These are phyloP conservation scores for Phyto melanocephala DNA, from an alignment of 2,888 invertebrate genomes.

Conservation along the genomic window DNA sequence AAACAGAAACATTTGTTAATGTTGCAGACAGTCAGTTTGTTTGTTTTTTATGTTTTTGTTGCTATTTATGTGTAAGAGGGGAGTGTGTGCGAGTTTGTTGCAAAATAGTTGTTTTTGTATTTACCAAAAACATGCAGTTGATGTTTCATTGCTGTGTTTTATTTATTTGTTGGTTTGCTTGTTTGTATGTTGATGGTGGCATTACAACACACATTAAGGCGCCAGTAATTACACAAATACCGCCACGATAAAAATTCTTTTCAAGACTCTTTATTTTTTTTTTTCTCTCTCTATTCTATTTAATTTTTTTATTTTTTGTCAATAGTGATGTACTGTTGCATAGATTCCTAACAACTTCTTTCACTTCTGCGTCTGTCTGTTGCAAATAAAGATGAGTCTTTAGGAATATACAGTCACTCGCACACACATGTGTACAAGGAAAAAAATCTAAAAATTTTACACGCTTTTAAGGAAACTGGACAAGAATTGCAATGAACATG, in stretches of 20 bases:
- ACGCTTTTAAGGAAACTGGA: conserved; percentile 53
- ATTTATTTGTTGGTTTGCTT: background rate
- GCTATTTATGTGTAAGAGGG: background rate
- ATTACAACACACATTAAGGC: conserved; percentile 66
- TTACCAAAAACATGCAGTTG: conserved; percentile 46
- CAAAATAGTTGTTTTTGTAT: conserved; percentile 14
- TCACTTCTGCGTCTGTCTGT: background rate
- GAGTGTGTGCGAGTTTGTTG: background rate
- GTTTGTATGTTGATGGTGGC: conserved; percentile 34
- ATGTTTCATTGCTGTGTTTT: conserved; percentile 46
- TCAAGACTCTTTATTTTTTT: conserved; percentile 24
- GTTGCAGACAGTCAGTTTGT: background rate
- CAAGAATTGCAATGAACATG: conserved; percentile 14
- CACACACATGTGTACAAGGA: too few species aligned
- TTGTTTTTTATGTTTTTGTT: background rate
- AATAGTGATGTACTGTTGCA: conserved; percentile 34
- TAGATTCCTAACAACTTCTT: conserved; percentile 14
- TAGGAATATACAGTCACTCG: too few species aligned
- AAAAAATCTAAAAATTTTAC: conserved; percentile 14
- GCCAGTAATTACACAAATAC: conserved; percentile 69
- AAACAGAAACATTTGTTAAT: background rate
- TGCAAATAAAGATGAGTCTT: conserved; percentile 52
- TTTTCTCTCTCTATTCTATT: too few species aligned
- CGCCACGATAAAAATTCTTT: conserved; percentile 64
- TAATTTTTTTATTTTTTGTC: background rate